These are phyloP conservation scores for Spheniscus humboldti DNA, from an alignment of 2,797 vertebrate species.

Conservation along the genomic window DNA sequence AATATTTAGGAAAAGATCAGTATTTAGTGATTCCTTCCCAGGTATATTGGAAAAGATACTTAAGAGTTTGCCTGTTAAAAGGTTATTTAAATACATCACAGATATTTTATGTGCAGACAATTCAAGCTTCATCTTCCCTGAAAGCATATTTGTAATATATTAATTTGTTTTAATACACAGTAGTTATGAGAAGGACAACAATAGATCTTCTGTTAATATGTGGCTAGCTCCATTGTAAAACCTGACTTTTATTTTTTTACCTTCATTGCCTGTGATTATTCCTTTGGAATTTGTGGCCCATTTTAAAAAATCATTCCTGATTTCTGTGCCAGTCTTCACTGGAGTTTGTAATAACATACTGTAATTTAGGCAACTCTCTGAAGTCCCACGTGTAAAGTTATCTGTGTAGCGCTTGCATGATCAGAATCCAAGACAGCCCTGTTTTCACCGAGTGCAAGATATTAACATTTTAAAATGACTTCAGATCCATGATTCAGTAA, in stretches of 20 bases:
- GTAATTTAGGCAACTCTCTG: conserved; percentile 49
- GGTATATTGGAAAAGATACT: not conserved
- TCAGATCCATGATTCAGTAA: not conserved
- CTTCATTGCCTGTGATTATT: not conserved
- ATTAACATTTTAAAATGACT: conserved; percentile 34
- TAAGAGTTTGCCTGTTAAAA: not conserved
- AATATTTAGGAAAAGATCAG: not conserved
- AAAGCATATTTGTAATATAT: not conserved
- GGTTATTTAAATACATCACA: not conserved
- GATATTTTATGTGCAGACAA: not conserved
- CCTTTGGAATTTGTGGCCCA: conserved; percentile 24
- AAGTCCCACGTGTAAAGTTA: conserved; percentile 45
- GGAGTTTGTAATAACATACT: conserved; percentile 44
- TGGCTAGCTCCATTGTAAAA: not conserved
- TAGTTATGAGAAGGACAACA: not conserved
- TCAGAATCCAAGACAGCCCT: conserved; percentile 31
- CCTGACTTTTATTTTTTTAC: not conserved
- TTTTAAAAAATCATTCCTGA: conserved; percentile 33
- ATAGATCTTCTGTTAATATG: not conserved
- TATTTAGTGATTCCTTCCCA: not conserved
- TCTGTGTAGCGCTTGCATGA: conserved; percentile 11
- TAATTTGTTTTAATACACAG: not conserved
- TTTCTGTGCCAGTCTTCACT: conserved; percentile 35
- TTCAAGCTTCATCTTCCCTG: not conserved
- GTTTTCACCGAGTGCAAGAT: not conserved